Evolutionary conservation across 2,888 invertebrate genomes (phyloP).

Genomic region (Crepidodera aurea): DNA sequence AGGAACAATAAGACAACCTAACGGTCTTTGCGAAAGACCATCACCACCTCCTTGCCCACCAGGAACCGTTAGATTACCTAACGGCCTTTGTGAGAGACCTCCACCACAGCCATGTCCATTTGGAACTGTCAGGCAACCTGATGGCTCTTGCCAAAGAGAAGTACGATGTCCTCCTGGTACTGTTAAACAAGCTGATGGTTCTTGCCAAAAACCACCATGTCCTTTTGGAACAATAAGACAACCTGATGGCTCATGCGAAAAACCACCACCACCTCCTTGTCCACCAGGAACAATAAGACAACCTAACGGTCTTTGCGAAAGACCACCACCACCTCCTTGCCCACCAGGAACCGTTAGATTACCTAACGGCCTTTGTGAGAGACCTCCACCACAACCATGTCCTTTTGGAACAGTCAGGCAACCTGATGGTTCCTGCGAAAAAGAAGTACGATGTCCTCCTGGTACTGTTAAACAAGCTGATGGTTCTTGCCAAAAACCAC

Average conservation of each 20-base stretch:
- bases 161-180: slow-evolving; percentile 33
- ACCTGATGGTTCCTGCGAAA: slow-evolving; percentile 27
- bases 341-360: slow-evolving; percentile 31
- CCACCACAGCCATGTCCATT: slow-evolving; percentile 21
- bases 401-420: slow-evolving; percentile 20
- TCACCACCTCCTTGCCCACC: slow-evolving; percentile 31
- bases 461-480: slow-evolving; percentile 33
- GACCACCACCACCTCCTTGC: slow-evolving; percentile 25
- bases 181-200: slow-evolving; percentile 30
- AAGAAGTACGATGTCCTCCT: slow-evolving; percentile 31
- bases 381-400: slow-evolving; percentile 26
- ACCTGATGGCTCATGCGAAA: slow-evolving; percentile 12
- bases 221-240: slow-evolving; percentile 11
- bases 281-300: slow-evolving; percentile 21
- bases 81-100: slow-evolving; percentile 18
- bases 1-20: slow-evolving; percentile 22
- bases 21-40: slow-evolving; percentile 29
- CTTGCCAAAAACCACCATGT: slow-evolving; percentile 22
- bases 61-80: slow-evolving; percentile 34
- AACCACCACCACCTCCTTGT: slow-evolving; percentile 24
- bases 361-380: slow-evolving; percentile 27
- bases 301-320: slow-evolving; percentile 26
- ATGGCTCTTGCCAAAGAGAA: slow-evolving; percentile 29
- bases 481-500: slow-evolving; percentile 3
- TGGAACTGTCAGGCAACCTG: slow-evolving; percentile 24